These are phyloP conservation scores for Neodontobutis hainanensis DNA, from an alignment of 2,113 vertebrate genomes.

Conservation along the genomic window DNA sequence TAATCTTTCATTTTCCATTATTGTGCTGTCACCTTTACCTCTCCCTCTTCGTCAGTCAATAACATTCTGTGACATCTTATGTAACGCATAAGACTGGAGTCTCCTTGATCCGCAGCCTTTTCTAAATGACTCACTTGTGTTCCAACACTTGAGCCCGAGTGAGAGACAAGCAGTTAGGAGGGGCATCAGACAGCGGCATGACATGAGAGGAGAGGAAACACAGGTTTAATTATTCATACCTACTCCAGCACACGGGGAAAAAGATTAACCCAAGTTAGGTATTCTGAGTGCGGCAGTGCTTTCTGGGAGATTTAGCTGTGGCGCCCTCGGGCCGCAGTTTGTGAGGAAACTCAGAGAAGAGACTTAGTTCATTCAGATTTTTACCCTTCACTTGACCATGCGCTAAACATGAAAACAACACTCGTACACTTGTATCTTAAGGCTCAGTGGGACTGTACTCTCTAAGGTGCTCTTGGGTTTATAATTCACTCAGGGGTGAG, in stretches of 20 bases:
- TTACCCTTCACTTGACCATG: constrained; percentile 45
- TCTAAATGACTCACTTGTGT: constrained; percentile 81
- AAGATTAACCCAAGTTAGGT: constrained; percentile 60
- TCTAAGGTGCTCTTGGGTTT: constrained; percentile 30
- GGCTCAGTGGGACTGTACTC: constrained; percentile 35
- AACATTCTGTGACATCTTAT: constrained; percentile 75
- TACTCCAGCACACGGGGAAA: constrained; percentile 61
- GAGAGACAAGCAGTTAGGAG: constrained; percentile 65
- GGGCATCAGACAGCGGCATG: constrained; percentile 69
- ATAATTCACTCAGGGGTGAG: constrained; percentile 25
- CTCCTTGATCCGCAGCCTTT: constrained; percentile 72
- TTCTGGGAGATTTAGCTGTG: constrained; percentile 57
- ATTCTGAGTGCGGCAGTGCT: constrained; percentile 64
- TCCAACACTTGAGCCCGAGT: constrained; percentile 72
- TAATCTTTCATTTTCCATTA: constrained; percentile 42
- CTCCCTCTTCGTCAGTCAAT: constrained; percentile 58
- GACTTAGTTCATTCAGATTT: constrained; percentile 37
- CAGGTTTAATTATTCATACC: constrained; percentile 78
- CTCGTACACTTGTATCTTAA: constrained; percentile 38
- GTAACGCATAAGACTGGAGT: constrained; percentile 74
- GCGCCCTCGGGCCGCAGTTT: constrained; percentile 52
- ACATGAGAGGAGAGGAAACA: constrained; percentile 69
- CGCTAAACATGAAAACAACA: constrained; percentile 37
- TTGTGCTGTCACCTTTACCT: constrained; percentile 9
- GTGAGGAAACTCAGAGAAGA: constrained; percentile 57